Evolutionary conservation across 2,888 invertebrate species (phyloP), one percentile per base, ranked within the genome.

Genomic region (Ectobius pallidus): DNA sequence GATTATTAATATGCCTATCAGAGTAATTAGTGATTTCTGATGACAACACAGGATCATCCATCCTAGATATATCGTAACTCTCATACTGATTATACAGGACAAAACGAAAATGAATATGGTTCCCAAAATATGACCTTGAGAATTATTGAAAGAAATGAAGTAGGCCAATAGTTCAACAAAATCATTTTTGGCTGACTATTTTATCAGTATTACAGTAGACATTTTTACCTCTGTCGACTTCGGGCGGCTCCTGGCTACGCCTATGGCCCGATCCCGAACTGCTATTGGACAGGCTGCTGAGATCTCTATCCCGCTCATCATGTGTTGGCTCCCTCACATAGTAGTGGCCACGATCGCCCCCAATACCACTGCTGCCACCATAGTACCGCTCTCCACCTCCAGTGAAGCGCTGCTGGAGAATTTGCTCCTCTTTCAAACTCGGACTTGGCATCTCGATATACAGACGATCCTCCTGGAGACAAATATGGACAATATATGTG

Each of bases 181-280:
- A n/a, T n/a, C n/a, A n/a, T n/a, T n/a, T n/a, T n/a, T n/a, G n/a
- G n/a, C n/a, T n/a, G n/a, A n/a, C n/a, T n/a, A n/a, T n/a, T n/a
- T n/a, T n/a, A n/a, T n/a, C n/a, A n/a, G n/a, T n/a, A n/a, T n/a
- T n/a, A n/a, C n/a, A n/a, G n/a, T n/a, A n/a, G n/a, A n/a, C n/a
- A n/a, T n/a, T n/a, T n/a, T n/a, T 20, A 72, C 79, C 79, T 78
- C 89, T 87, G 79, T 88, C 88, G 78, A 86, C 85, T 79, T 89
- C 88, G 80, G 83, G 78, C 70, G 85, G 81, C 78, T 88, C 88
- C 80, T 86, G 87, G 81, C 85, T 86, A 77, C 86, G 86, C 76
- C 87, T 85, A 78, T 83, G 83, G 72, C 83, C 77, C n/a, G 85
- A 85, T 71, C 84, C 85, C 71, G 84, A 83, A 79, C 83, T 79